Base-by-base conservation (phyloP, 2,797 vertebrate species). In the Halcyon chelicuti region DNA sequence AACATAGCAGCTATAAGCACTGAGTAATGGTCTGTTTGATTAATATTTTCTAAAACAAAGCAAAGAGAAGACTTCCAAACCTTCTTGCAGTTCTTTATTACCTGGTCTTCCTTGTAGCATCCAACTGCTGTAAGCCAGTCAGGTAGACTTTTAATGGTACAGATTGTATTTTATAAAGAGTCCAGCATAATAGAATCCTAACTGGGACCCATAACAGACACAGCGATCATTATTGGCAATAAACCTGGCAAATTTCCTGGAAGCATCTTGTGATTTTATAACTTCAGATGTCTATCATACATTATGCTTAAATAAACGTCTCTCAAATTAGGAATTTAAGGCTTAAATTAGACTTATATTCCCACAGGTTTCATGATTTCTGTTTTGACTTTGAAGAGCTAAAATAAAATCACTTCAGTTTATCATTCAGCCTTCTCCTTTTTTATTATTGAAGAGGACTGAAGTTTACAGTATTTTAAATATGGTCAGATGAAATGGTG, bases 181-280 rank as follows among this genome's bases (percentile, higher is more conserved):
- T 65, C 28, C 18, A 75, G 58, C 54, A 68, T 91, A 96, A 92
- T 4, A 67, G 76, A 93, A 76, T 73, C 83, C 70, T 91, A 72
- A 91, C 90, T 70, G 70, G 82, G 91, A 67, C 60, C 63, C n/a
- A 1, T 87, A 93, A 77, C 47, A 61, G 87, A 93, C 71, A 71
- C 84, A 87, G 68, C 55, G 65, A 77, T 95, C 61, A 74, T 88
- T 94, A 94, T 1, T 81, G 89, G 66, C 68, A 88, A 68, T 92
- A 95, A 94, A 90, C 46, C 37, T 33, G 39, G 54, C 46, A 94
- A 86, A 95, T 91, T 83, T 89, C 29, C 78, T 93, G 78, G n/a
- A 86, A 60, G 25, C 61, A 39, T 75, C 89, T 80, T 88, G 70
- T 88, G 62, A 75, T 94, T 96, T 96, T 91, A 28, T 81, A 86